Base-by-base conservation (phyloP, 2,888 invertebrate genomes). In the Synanthedon tipuliformis region DNA sequence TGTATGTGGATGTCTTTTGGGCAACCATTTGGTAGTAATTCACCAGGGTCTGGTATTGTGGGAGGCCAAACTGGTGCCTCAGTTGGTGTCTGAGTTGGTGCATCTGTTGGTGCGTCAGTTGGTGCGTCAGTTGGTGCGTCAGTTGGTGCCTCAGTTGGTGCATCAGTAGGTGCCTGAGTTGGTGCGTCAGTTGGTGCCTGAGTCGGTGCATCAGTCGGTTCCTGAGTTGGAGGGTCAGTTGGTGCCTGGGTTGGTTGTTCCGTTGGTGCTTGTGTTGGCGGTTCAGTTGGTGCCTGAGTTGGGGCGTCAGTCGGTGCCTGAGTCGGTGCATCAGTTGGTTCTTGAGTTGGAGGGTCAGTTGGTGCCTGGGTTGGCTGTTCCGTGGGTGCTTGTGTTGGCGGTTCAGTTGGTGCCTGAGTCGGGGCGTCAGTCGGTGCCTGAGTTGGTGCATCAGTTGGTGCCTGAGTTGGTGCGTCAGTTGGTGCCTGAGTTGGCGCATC, bases 1-100 rank as follows among this genome's bases (percentile, higher is more conserved):
- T 56, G 55, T 0, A 52, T 48, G n/a, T 55, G 52, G 16, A 52
- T 51, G 10, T 55, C 53, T 15, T 50, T 50, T 10, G 58, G 58
- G 41, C 58, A 58, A 2, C 68, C 67, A 52, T 68, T 68, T 3
- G 60, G 61, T 0, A 65, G 57, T 7, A 54, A 23, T 40, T 55
- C 56, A 1, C 15, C 15, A 16, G 49, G 49, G 48, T 53, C 51
- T 7, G 51, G 45, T 18, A 57, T 53, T 15, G 49, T 49, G 12
- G 49, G 16, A 18, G 23, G 12, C 34, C n/a, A n/a, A n/a, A 40
- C 40, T n/a, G 54, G 48, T 3, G 53, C n/a, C 12, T 54, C 40
- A 1, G 59, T 50, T 3, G 58, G 50, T 1, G 50, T 40, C 23
- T 52, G 51, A 3, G 52, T 52, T 2, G 27, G 11, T 11, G 45